Conservation (phyloP, 2,888 invertebrate species). For the Nomada lathburiana region DNA sequence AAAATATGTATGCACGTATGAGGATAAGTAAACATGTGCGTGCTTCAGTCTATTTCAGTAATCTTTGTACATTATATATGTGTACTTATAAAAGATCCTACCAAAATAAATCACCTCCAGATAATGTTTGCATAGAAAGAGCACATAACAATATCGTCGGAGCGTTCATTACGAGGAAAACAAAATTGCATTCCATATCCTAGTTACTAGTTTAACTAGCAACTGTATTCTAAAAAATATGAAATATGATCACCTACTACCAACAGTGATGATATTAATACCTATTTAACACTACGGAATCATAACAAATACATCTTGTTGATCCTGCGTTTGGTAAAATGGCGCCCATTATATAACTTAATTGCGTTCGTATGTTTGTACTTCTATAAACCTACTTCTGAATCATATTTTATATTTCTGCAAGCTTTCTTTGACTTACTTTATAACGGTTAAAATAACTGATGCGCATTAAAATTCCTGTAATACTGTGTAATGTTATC, state of each 20-base stretch:
- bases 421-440: too few relatives aligned
- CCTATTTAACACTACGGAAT: background rate
- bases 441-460: too few relatives aligned
- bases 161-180: background rate
- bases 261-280: background rate
- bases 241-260: background rate
- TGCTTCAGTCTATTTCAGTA: constrained; percentile 16
- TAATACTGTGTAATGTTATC: too few relatives aligned
- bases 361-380: background rate
- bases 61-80: background rate
- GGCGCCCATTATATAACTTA: background rate
- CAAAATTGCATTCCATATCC: background rate
- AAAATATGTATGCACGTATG: background rate
- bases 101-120: background rate
- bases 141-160: background rate
- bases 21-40: constrained; percentile 1
- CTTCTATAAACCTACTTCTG: too few relatives aligned
- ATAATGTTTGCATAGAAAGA: background rate
- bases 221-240: background rate
- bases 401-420: background rate
- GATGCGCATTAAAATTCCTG: too few relatives aligned
- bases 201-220: too few relatives aligned
- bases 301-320: background rate
- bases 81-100: background rate
- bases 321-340: constrained; percentile 3